Evolutionary conservation across 2,113 vertebrate genomes (phyloP).

Genomic region (Serilophus lunatus): DNA sequence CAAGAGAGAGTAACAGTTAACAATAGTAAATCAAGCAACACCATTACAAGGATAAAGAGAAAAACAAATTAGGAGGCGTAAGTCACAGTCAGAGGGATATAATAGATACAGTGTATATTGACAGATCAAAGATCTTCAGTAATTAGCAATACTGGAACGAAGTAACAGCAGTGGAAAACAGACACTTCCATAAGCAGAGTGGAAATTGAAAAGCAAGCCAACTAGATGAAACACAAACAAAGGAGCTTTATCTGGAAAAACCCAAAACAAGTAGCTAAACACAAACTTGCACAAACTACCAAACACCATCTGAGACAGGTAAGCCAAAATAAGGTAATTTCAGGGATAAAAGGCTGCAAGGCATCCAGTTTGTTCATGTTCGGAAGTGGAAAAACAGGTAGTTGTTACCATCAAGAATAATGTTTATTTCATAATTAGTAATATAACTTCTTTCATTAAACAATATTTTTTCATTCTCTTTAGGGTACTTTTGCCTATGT

Average conservation of each 20-base stretch:
- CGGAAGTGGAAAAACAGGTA: neutral
- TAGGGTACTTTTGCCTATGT: neutral
- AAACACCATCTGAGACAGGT: neutral
- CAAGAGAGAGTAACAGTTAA: neutral
- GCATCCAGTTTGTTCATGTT: neutral
- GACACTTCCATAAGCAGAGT: neutral
- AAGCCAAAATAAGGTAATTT: neutral
- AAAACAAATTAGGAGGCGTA: neutral
- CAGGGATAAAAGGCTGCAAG: neutral
- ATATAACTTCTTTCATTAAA: neutral
- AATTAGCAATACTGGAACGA: neutral
- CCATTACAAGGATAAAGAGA: neutral
- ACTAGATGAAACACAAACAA: neutral
- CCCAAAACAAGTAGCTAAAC: neutral
- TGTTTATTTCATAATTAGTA: neutral
- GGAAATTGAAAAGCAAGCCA: conserved; percentile 17
- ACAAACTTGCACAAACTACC: neutral
- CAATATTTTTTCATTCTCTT: neutral
- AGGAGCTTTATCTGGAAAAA: neutral
- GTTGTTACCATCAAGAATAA: neutral
- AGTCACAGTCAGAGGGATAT: neutral
- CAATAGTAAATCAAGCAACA: neutral
- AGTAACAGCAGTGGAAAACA: neutral
- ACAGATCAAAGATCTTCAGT: neutral
- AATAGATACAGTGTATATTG: neutral